phyloP scores from a whole-genome alignment of 1,140 invertebrate genomes.

The Stratiolaelaps scimitus region DNA sequence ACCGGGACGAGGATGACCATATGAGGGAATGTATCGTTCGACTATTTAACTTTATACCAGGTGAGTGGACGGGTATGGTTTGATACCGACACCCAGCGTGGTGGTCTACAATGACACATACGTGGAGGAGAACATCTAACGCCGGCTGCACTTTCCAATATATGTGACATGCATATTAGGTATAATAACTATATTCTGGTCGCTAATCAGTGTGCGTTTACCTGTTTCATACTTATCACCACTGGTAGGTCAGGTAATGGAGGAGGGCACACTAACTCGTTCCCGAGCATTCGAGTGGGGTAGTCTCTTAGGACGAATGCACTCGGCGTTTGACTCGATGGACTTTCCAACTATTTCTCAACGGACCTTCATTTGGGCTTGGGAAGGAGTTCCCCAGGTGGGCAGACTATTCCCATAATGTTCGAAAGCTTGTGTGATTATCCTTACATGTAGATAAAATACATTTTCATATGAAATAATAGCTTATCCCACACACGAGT shows the following conservation, averaged over 20 bases:
- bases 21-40: conserved; percentile 10
- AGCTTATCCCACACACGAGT: no score
- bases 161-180: no score
- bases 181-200: no score
- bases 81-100: no score
- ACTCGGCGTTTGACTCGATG: neutral
- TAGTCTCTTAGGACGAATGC: conserved; percentile 7
- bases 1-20: neutral
- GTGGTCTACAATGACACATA: no score
- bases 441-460: no score
- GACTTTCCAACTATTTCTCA: neutral
- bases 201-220: no score
- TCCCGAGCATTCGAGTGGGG: conserved; percentile 15
- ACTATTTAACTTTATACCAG: neutral
- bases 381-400: neutral
- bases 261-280: neutral
- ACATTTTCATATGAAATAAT: no score
- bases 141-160: no score
- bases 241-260: neutral
- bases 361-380: conserved; percentile 3
- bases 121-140: no score
- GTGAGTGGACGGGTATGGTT: neutral
- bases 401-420: no score
- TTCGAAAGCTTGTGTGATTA: no score
- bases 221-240: neutral